A percentile compares a stretch with the other conserved stretches of the same genome.
These are phyloP conservation scores for Archilochus colubris DNA, from an alignment of 2,113 vertebrate genomes.

Conservation along the genomic window DNA sequence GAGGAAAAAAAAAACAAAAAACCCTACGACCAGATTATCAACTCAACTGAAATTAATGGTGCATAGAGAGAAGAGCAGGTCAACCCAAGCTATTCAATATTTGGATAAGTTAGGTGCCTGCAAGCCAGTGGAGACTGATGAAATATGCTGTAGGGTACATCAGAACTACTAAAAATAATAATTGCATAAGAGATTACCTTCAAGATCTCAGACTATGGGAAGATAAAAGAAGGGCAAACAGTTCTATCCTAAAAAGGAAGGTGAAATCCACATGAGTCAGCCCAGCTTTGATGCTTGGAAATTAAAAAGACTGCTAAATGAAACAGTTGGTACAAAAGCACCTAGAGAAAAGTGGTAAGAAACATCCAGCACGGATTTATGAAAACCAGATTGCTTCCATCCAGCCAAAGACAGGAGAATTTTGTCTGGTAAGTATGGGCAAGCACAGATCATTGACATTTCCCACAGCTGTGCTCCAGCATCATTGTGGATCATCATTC, in stretches of 20 bases:
- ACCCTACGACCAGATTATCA: background rate
- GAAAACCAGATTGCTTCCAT: background rate
- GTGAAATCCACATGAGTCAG: background rate
- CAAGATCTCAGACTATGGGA: background rate
- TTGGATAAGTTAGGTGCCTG: background rate
- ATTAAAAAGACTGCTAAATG: background rate
- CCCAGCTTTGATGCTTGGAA: background rate
- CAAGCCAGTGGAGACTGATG: background rate
- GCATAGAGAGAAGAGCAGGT: background rate
- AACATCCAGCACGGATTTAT: background rate
- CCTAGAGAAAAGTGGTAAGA: background rate
- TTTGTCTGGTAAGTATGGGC: background rate
- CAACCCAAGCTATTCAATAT: background rate
- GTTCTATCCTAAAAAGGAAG: background rate
- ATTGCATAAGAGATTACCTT: background rate
- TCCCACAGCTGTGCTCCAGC: background rate
- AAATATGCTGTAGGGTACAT: background rate
- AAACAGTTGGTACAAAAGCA: background rate
- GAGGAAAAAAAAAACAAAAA: background rate
- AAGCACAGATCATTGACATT: background rate
- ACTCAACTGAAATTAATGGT: background rate
- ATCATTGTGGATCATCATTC: background rate
- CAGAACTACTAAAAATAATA: background rate
- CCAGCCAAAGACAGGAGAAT: background rate
- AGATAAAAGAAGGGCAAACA: background rate